Base-by-base conservation (phyloP, 2,797 vertebrate genomes). In the Helostoma temminkii region DNA sequence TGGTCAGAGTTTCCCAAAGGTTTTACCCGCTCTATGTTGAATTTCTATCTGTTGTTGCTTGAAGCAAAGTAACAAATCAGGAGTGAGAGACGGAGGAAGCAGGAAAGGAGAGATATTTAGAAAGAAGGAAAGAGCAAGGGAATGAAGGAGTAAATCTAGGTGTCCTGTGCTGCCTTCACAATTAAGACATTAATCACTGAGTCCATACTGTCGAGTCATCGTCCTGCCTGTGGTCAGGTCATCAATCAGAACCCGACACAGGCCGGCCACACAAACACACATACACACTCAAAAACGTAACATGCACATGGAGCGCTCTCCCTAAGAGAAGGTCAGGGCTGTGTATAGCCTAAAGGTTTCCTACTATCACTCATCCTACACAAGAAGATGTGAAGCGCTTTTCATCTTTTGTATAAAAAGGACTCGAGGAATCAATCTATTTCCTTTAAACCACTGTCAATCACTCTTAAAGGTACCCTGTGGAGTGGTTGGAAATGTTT, bases 161-260 rank as follows among this genome's bases (percentile, higher is more conserved):
- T 86, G 68, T 85, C 80, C 78, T 41, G 71, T 41, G 66, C 87
- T 82, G 88, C 85, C 78, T 91, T 76, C 80, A 89, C 92, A 93
- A 93, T 93, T 89, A 91, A 91, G 90, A 89, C 93, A 93, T 94
- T 93, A 89, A 93, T 94, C 93, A 94, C 82, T 32, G 49, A 74
- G 73, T 78, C 81, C 68, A 88, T 83, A 83, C 66, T 92, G 93
- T 89, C 16, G 89, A 93, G 83, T 93, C 91, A 93, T 92, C 86
- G 46, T 81, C 63, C 87, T 88, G 90, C 88, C 86, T 64, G 76
- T 73, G 83, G 88, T 85, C 79, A 84, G 79, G 50, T 74, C 79
- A 92, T 92, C 90, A 86, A 90, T 93, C 90, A 91, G 57, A 39
- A 11, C 9, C 67, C 77, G 89, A 84, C 84, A 76, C n/a, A 39